phyloP scores from a whole-genome alignment of 2,797 vertebrate species.

The Channa striata region DNA sequence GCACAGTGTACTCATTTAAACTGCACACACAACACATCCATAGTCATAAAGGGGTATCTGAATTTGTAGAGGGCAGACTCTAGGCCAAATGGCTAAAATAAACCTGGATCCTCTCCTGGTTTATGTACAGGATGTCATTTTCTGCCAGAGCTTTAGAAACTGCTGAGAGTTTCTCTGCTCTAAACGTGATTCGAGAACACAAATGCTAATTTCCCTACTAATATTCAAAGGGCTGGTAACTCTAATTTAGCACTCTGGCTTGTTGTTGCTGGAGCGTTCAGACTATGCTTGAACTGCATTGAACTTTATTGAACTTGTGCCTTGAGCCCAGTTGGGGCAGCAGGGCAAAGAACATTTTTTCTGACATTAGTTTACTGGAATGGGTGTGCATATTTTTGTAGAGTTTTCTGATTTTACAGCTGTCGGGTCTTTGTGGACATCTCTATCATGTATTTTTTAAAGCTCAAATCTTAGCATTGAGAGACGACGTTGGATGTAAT shows the following conservation, averaged over 20 bases:
- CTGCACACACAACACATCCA: slow-evolving; percentile 42
- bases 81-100: slow-evolving; percentile 30
- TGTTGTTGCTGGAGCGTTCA: slow-evolving; percentile 48
- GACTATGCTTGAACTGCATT: slow-evolving; percentile 27
- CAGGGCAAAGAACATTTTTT: slow-evolving; percentile 25
- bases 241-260: slow-evolving; percentile 57
- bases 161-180: slow-evolving; percentile 55
- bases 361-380: neutral
- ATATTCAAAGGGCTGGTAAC: slow-evolving; percentile 61
- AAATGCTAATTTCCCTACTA: slow-evolving; percentile 58
- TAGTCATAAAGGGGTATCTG: slow-evolving; percentile 51
- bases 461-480: too few relatives aligned
- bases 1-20: slow-evolving; percentile 4
- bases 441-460: neutral
- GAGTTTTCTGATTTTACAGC: neutral
- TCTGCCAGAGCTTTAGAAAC: slow-evolving; percentile 39
- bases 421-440: neutral
- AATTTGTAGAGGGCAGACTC: slow-evolving; percentile 40
- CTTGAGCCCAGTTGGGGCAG: slow-evolving; percentile 41
- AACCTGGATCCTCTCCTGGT: slow-evolving; percentile 46
- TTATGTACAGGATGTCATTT: slow-evolving; percentile 36
- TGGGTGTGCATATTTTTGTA: neutral
- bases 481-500: neutral
- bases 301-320: slow-evolving; percentile 63
- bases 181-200: slow-evolving; percentile 45